Evolutionary conservation across 2,888 invertebrate genomes (phyloP).

Genomic region (Lacanobia oleracea): DNA sequence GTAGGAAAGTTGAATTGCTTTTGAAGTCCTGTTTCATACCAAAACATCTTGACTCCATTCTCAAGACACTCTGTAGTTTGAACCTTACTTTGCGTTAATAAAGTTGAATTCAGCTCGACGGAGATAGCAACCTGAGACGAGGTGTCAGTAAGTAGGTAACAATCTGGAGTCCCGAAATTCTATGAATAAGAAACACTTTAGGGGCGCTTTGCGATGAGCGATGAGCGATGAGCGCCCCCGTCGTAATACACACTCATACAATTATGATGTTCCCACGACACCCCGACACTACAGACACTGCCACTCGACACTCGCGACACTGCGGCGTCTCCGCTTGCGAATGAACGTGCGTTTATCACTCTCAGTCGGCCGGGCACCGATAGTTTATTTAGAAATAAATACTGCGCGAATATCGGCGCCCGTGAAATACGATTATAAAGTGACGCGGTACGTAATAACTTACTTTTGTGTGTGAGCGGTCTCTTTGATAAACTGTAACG

Average conservation of each 20-base stretch:
- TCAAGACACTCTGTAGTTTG: slow-evolving; percentile 18
- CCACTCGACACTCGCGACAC: slow-evolving; percentile 1
- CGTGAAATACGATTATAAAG: slow-evolving; percentile 45
- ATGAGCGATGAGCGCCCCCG: slow-evolving; percentile 41
- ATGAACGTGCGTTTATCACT: slow-evolving; percentile 23
- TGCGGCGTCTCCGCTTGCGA: background rate
- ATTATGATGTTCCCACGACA: slow-evolving; percentile 3
- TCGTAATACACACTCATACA: slow-evolving; percentile 33
- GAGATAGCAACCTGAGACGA: slow-evolving; percentile 19
- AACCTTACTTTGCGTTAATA: slow-evolving; percentile 17
- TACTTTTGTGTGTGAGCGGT: slow-evolving; percentile 34
- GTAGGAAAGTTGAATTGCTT: slow-evolving; percentile 75
- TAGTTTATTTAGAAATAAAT: slow-evolving; percentile 50
- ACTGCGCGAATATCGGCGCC: slow-evolving; percentile 26
- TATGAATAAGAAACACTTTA: slow-evolving; percentile 75
- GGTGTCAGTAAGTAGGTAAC: slow-evolving; percentile 61
- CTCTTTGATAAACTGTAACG: slow-evolving; percentile 3
- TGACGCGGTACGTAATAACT: slow-evolving; percentile 33
- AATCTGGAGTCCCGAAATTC: slow-evolving; percentile 69
- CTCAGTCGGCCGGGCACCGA: slow-evolving; percentile 26
- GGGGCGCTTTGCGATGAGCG: slow-evolving; percentile 44
- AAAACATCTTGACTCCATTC: slow-evolving; percentile 44
- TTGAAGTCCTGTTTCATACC: slow-evolving; percentile 59
- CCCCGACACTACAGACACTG: background rate
- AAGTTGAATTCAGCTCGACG: slow-evolving; percentile 25